Conservation (phyloP, 2,888 invertebrate species). For the Tiphia femorata region DNA sequence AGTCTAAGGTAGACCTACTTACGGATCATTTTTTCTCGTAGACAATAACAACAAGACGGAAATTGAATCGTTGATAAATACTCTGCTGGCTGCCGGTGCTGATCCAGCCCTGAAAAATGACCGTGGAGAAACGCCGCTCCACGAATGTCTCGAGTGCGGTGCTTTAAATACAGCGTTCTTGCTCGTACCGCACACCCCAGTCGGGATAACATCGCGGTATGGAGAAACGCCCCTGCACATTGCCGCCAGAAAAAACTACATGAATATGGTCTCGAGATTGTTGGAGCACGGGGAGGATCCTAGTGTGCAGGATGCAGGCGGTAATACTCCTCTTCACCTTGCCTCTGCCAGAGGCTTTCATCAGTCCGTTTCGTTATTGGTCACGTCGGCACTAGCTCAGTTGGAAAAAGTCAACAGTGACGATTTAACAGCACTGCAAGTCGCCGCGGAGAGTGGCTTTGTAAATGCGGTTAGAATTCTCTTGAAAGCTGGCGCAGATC, state of each 20-base stretch:
- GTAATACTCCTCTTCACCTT: slow-evolving; percentile 66
- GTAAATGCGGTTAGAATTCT: slow-evolving; percentile 56
- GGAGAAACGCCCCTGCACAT: slow-evolving; percentile 65
- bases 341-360: slow-evolving; percentile 66
- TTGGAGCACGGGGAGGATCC: slow-evolving; percentile 58
- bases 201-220: slow-evolving; percentile 55
- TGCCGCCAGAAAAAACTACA: slow-evolving; percentile 60
- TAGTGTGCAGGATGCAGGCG: slow-evolving; percentile 59
- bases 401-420: slow-evolving; percentile 61
- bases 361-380: slow-evolving; percentile 59
- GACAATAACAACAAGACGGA: slow-evolving; percentile 51
- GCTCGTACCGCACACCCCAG: slow-evolving; percentile 48
- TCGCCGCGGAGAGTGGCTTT: slow-evolving; percentile 67
- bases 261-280: slow-evolving; percentile 52
- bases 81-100: slow-evolving; percentile 61
- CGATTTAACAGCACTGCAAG: slow-evolving; percentile 62
- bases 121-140: slow-evolving; percentile 65
- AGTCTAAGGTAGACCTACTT: no score
- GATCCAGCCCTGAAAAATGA: slow-evolving; percentile 63
- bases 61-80: slow-evolving; percentile 52
- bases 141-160: slow-evolving; percentile 58
- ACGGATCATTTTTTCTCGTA: slow-evolving; percentile 19
- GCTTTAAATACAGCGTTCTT: slow-evolving; percentile 52
- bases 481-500: slow-evolving; percentile 56
- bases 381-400: slow-evolving; percentile 59